Base-by-base conservation (phyloP, 2,113 vertebrate genomes). In the Pygoscelis adeliae region DNA sequence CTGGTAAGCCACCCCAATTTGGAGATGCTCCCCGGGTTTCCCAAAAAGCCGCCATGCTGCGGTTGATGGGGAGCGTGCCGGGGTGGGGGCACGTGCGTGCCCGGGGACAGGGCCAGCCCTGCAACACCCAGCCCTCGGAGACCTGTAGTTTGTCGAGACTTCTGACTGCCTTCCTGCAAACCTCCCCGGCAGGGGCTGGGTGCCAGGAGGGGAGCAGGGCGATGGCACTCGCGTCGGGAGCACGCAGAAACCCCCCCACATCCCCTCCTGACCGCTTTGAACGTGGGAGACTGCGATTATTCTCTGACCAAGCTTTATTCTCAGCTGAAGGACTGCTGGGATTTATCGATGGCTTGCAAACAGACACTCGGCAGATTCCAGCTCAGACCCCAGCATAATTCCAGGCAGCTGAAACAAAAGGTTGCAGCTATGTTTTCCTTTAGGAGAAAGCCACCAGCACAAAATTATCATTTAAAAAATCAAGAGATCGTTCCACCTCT, bases 341-440 rank as follows among this genome's bases (percentile, higher is more conserved):
- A 94, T 87, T 89, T 49, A 52, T 63, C 20, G 58, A 86, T 34
- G 67, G 56, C 92, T 96, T 38, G 88, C 50, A 15, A 93, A 79
- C 74, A 55, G 30, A 21, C 74, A 74, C 66, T 58, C 58, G 6
- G 67, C 87, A 69, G 90, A 80, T 87, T 58, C 63, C 89, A 88
- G 87, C 63, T 89, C 77, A 44, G 58, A 50, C 36, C 91, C 83
- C 87, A 49, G 87, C 93, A 12, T 40, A 34, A n/a, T 56, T 32
- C 79, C 91, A 69, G 36, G 38, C 91, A 56, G 89, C 88, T 58
- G 74, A 93, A 94, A 93, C 97, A 93, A 97, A 97, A 97, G 95
- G 87, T 61, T 89, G 82, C 94, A 65, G 82, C 90, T 69, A 2
- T 27, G 1, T 88, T 81, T 69, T 59, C 59, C 76, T 70, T 63